Conservation (phyloP, 2,797 vertebrate species). For the Decapterus maruadsi region DNA sequence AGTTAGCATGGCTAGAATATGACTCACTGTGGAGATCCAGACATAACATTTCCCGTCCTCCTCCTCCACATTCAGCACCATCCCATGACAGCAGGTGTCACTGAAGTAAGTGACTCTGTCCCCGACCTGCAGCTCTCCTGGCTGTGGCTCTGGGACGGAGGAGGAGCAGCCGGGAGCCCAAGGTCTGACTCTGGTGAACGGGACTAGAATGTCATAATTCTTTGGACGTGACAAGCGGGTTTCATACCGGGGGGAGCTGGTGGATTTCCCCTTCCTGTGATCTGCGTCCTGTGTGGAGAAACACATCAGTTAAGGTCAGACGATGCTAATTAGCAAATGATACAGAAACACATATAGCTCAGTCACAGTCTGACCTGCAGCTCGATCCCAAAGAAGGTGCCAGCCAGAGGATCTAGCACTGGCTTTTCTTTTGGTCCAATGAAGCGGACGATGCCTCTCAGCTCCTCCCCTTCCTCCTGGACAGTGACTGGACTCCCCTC, state of each 20-base stretch:
- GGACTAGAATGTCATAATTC: constrained; percentile 83
- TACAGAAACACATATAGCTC: no score
- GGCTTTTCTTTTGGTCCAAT: constrained; percentile 65
- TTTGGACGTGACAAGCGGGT: constrained; percentile 77
- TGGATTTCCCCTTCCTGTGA: constrained; percentile 73
- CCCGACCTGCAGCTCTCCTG: constrained; percentile 71
- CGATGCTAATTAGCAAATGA: no score
- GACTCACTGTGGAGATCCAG: constrained; percentile 79
- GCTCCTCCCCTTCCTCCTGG: constrained; percentile 54
- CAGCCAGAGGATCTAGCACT: accelerated
- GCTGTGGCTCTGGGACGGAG: accelerated
- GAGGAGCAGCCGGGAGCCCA: constrained; percentile 23
- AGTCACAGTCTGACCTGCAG: constrained; percentile 81
- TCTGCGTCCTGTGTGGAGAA: constrained; percentile 77
- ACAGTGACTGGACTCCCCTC: constrained; percentile 70
- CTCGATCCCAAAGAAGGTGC: constrained; percentile 86
- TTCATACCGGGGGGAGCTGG: constrained; percentile 29
- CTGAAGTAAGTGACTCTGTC: constrained; percentile 85
- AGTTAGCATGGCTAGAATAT: not conserved
- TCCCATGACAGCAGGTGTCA: constrained; percentile 70
- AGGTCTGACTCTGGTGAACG: constrained; percentile 80
- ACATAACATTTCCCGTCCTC: constrained; percentile 35
- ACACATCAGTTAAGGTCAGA: not conserved
- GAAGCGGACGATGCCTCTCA: constrained; percentile 82
- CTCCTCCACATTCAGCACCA: constrained; percentile 79